Evolutionary conservation across 64 coral and sea anemone genomes (phyloP).

Genomic region (Dendrophyllia cribrosa): DNA sequence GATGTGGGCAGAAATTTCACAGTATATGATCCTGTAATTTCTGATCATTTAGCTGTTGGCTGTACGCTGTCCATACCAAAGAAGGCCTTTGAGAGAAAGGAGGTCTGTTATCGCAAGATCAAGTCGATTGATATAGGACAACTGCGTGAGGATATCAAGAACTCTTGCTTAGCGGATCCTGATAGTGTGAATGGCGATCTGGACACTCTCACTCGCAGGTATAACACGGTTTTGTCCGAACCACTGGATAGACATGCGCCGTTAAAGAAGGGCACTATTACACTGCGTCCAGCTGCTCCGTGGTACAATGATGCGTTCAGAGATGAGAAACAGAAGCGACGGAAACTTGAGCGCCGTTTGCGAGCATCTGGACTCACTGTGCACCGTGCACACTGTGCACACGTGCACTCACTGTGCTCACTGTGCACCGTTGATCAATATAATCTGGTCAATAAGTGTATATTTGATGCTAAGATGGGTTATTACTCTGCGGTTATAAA

Average conservation of each 20-base stretch:
- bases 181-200: not conserved
- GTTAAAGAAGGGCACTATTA: not conserved
- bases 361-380: constrained; percentile 53
- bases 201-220: not conserved
- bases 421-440: constrained; percentile 60
- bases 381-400: constrained; percentile 34
- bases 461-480: constrained; percentile 28
- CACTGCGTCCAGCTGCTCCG: not conserved
- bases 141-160: constrained; percentile 37
- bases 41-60: constrained; percentile 38
- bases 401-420: too few relatives aligned
- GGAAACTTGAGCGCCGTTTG: constrained; percentile 30
- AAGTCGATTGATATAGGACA: constrained; percentile 34
- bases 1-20: constrained; percentile 29
- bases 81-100: constrained; percentile 34
- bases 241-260: not conserved
- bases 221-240: not conserved
- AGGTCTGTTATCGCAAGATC: constrained; percentile 30
- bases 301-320: not conserved
- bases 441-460: constrained; percentile 18
- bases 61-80: constrained; percentile 35
- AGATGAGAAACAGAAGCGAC: constrained; percentile 18
- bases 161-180: constrained; percentile 20
- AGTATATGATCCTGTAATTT: constrained; percentile 47
- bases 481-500: constrained; percentile 28